Conservation (phyloP, 1,140 invertebrate species). For the Calephelis virginiensis region DNA sequence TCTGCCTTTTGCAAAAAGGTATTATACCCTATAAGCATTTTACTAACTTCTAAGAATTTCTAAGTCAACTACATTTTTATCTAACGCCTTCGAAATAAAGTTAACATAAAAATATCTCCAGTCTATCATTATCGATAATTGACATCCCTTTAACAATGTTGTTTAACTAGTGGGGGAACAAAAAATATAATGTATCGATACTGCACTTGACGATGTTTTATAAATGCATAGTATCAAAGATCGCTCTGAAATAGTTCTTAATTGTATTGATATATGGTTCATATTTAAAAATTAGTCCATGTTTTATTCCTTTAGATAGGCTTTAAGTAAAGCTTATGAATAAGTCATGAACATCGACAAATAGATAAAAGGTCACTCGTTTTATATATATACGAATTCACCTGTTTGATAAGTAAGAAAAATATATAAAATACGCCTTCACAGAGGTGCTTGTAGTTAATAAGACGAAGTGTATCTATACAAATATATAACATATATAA, state of each 20-base stretch:
- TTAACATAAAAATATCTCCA: constrained; percentile 28
- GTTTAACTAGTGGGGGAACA: constrained; percentile 45
- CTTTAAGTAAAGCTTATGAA: constrained; percentile 64
- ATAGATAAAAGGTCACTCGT: constrained; percentile 68
- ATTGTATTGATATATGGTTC: neutral
- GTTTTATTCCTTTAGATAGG: constrained; percentile 26
- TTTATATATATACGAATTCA: constrained; percentile 55
- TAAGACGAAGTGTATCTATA: too few relatives aligned
- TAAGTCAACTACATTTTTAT: neutral
- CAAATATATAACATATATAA: too few relatives aligned
- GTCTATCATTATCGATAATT: constrained; percentile 66
- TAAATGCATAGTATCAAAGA: constrained; percentile 44
- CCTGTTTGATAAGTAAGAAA: constrained; percentile 49
- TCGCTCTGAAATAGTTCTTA: neutral
- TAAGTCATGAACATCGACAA: constrained; percentile 67
- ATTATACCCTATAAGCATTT: neutral
- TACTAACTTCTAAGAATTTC: neutral
- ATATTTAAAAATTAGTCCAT: constrained; percentile 24
- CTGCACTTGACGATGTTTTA: constrained; percentile 49
- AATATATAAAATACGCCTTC: neutral
- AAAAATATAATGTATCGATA: constrained; percentile 68
- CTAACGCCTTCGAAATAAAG: constrained; percentile 15
- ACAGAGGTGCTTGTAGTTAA: too few relatives aligned
- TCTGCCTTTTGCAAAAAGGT: too few relatives aligned
- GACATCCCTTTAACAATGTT: constrained; percentile 58